Conservation (phyloP, 2,113 vertebrate species). For the Pachypanchax playfairii region DNA sequence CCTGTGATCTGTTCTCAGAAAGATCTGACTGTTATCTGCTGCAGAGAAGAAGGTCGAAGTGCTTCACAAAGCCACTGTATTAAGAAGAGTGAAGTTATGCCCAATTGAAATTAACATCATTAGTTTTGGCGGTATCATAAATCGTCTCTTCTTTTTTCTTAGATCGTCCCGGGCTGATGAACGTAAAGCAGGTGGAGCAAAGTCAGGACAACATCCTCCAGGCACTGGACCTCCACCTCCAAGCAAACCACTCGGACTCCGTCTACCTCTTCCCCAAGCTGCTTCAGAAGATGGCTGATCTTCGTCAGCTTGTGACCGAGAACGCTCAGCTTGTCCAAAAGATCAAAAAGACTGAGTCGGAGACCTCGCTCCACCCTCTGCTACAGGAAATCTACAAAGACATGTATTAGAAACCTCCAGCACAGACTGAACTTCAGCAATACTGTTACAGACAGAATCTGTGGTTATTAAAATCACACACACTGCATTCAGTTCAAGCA, state of each 20-base stretch:
- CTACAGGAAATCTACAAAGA: constrained; percentile 99
- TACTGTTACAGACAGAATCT: constrained; percentile 71
- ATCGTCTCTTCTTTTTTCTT: constrained; percentile 9
- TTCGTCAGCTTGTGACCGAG: constrained; percentile 96
- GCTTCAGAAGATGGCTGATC: constrained; percentile 99
- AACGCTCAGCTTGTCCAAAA: constrained; percentile 96
- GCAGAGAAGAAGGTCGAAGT: too few relatives aligned
- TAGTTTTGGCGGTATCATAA: neutral
- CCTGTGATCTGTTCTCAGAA: too few relatives aligned
- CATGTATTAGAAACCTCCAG: constrained; percentile 87
- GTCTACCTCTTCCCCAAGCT: constrained; percentile 98
- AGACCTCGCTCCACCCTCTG: constrained; percentile 94
- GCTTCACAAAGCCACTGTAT: too few relatives aligned
- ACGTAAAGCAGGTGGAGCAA: constrained; percentile 95
- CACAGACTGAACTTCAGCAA: constrained; percentile 60
- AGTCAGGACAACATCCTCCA: constrained; percentile 96
- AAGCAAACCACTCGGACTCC: constrained; percentile 91
- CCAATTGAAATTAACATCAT: neutral
- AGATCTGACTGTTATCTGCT: too few relatives aligned
- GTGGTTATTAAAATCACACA: constrained; percentile 41
- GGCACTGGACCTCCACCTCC: constrained; percentile 93
- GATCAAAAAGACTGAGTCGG: constrained; percentile 96
- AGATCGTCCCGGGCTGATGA: constrained; percentile 97
- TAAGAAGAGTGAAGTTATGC: too few relatives aligned
- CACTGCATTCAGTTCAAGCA: constrained; percentile 67